These are phyloP conservation scores for Sciurus carolinensis DNA, from an alignment of 2,797 vertebrate genomes.

Conservation along the genomic window DNA sequence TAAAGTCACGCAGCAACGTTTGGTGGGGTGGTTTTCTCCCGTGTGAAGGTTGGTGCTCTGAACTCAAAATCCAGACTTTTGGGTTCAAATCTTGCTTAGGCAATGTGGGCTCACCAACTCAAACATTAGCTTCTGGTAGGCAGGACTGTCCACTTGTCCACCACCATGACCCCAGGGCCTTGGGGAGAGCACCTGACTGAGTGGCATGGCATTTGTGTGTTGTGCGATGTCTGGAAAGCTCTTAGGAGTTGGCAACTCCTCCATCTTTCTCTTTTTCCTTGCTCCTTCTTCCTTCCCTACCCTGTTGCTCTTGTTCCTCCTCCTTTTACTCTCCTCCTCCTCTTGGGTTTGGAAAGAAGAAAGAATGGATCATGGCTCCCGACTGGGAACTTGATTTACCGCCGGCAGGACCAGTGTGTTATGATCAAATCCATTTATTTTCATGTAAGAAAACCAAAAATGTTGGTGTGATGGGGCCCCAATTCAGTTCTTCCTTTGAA, in stretches of 20 bases:
- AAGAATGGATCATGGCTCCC: background rate
- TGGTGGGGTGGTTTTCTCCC: background rate
- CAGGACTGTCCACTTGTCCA: background rate
- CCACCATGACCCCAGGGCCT: too few species aligned
- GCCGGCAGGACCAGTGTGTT: background rate
- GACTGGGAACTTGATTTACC: background rate
- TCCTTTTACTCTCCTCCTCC: background rate
- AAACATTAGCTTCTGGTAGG: background rate
- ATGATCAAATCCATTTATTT: background rate
- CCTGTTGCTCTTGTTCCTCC: background rate
- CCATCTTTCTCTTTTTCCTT: background rate
- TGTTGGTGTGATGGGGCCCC: accelerated
- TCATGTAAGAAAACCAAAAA: background rate
- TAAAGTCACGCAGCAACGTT: background rate
- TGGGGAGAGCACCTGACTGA: background rate
- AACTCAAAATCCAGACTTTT: background rate
- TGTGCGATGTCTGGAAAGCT: background rate
- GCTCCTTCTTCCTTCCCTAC: background rate
- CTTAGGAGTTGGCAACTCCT: background rate
- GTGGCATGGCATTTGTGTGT: background rate
- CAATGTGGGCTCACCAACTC: background rate
- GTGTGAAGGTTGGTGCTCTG: too few species aligned
- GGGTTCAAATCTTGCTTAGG: background rate
- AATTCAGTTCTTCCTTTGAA: background rate
- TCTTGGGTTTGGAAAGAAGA: background rate